Percentiles rank a stretch among this genome's conserved stretches.
Evolutionary conservation across 1,140 invertebrate species (phyloP).

Genomic region (Caenorhabditis brenneri): DNA sequence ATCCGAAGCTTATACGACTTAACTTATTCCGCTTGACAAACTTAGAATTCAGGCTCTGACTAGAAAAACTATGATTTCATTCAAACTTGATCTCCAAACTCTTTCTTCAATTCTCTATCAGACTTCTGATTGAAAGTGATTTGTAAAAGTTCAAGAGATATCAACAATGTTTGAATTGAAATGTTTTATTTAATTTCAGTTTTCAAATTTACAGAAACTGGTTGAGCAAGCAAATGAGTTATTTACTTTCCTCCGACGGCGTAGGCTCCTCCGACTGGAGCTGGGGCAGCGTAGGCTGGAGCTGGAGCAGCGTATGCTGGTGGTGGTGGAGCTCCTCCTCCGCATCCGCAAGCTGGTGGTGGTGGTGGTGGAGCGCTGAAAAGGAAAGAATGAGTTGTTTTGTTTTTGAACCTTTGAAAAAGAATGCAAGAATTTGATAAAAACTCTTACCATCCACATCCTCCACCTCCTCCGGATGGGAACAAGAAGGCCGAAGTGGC

Average conservation of each 20-base stretch:
- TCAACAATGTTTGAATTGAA: neutral
- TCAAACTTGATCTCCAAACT: no score
- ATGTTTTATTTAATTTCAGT: neutral
- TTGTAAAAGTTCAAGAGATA: neutral
- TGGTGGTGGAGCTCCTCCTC: slow-evolving; percentile 19
- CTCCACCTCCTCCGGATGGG: slow-evolving; percentile 41
- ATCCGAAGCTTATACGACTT: no score
- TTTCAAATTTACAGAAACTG: slow-evolving; percentile 38
- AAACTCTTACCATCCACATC: slow-evolving; percentile 23
- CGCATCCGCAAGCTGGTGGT: slow-evolving; percentile 21
- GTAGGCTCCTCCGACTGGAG: slow-evolving; percentile 21
- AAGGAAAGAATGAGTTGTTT: neutral
- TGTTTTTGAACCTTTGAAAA: no score
- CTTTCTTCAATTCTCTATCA: no score
- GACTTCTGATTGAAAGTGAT: no score
- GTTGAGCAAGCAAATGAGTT: neutral
- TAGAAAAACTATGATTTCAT: no score
- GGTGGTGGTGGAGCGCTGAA: slow-evolving; percentile 38
- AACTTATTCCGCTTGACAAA: no score
- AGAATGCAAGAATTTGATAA: neutral
- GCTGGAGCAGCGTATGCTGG: slow-evolving; percentile 3
- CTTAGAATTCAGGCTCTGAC: no score
- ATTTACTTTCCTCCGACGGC: slow-evolving; percentile 32
- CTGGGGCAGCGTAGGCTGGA: slow-evolving; percentile 28
- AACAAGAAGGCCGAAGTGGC: slow-evolving; percentile 42